phyloP scores from a whole-genome alignment of 2,797 vertebrate species.

The Gymnothorax reevesii region DNA sequence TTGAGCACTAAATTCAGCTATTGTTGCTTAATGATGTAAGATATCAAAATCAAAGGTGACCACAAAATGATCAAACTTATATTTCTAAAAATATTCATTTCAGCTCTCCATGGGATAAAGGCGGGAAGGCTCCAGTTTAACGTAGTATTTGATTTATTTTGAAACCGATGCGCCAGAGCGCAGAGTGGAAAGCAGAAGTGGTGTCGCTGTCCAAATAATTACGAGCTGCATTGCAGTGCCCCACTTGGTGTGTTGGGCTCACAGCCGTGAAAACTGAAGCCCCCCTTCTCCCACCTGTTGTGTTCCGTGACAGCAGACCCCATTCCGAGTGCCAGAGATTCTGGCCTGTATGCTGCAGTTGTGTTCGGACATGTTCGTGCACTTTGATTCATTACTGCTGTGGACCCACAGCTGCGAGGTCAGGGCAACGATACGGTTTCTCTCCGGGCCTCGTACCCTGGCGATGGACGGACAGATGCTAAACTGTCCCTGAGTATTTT shows the following conservation, averaged over 20 bases:
- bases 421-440: neutral
- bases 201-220: too few species aligned
- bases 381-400: neutral
- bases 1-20: too few species aligned
- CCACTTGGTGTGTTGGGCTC: neutral
- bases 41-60: too few species aligned
- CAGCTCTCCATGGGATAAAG: too few species aligned
- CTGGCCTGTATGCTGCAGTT: neutral
- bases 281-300: neutral
- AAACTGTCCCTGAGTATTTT: constrained; percentile 39
- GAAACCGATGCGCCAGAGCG: too few species aligned
- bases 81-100: too few species aligned
- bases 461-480: constrained; percentile 42
- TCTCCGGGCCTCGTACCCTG: constrained; percentile 6
- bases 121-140: too few species aligned
- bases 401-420: neutral
- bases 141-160: too few species aligned
- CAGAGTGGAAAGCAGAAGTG: too few species aligned
- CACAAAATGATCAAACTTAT: too few species aligned
- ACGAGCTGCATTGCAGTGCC: too few species aligned
- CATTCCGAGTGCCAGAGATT: neutral
- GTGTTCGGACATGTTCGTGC: neutral
- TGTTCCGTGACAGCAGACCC: neutral
- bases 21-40: too few species aligned
- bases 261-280: neutral